phyloP scores from a whole-genome alignment of 2,888 invertebrate genomes.

The Polia nebulosa region DNA sequence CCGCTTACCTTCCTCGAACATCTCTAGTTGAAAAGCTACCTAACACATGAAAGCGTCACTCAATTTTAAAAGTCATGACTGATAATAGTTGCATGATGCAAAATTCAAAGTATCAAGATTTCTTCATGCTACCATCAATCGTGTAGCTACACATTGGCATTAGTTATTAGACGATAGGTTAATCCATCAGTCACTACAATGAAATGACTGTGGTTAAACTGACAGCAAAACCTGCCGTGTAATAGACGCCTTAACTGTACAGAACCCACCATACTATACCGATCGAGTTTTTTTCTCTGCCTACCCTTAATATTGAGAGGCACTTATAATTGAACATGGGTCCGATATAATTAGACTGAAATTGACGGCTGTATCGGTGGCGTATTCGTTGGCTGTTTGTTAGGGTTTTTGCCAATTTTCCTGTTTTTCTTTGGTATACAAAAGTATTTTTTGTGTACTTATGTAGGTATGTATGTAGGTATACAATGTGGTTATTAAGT shows the following conservation, averaged over 20 bases:
- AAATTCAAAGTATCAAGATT: too few relatives aligned
- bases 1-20: too few relatives aligned
- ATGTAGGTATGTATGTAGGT: not conserved
- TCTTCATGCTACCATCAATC: too few relatives aligned
- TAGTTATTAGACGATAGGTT: too few relatives aligned
- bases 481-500: not conserved
- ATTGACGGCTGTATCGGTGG: constrained; percentile 28
- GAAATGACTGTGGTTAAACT: too few relatives aligned
- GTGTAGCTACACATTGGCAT: too few relatives aligned
- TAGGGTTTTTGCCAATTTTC: constrained; percentile 6
- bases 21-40: not conserved
- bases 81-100: too few relatives aligned
- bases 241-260: too few relatives aligned
- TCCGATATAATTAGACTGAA: constrained; percentile 45
- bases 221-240: too few relatives aligned
- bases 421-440: not conserved
- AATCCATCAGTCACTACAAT: too few relatives aligned
- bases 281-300: constrained; percentile 6
- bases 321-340: constrained; percentile 49
- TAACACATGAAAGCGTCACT: too few relatives aligned
- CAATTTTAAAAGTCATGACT: too few relatives aligned
- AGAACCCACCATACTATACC: not conserved
- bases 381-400: not conserved
- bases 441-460: not conserved
- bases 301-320: constrained; percentile 13